Conservation (phyloP, 2,797 vertebrate species). For the Picus viridis region DNA sequence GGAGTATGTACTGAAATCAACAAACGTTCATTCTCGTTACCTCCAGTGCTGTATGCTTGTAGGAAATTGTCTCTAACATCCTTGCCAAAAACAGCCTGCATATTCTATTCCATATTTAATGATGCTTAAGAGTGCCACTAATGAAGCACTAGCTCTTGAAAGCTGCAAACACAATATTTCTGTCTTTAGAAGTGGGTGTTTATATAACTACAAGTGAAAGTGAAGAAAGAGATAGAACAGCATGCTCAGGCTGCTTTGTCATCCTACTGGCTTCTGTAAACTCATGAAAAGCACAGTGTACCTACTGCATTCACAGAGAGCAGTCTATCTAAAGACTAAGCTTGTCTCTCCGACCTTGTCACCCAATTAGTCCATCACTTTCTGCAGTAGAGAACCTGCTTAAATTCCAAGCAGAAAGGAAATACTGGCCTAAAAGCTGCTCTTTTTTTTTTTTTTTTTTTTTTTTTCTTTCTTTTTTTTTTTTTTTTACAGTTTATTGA, state of each 20-base stretch:
- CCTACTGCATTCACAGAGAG: rapidly evolving
- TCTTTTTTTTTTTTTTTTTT: background rate
- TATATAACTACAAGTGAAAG: background rate
- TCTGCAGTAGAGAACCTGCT: background rate
- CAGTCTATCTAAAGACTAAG: background rate
- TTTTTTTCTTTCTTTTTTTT: background rate
- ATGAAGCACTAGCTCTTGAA: background rate
- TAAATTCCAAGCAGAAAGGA: background rate
- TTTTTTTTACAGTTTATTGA: background rate
- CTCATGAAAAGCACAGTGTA: background rate
- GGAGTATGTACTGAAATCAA: background rate
- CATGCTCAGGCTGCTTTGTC: background rate
- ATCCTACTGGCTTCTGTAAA: background rate
- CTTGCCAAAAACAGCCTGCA: background rate
- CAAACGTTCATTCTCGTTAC: background rate
- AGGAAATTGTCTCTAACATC: background rate
- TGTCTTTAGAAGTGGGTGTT: background rate
- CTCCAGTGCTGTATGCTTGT: background rate
- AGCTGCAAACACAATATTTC: background rate
- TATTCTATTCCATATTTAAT: background rate
- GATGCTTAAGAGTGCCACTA: background rate
- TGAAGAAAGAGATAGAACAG: background rate
- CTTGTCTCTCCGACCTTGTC: background rate
- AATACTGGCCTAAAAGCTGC: background rate
- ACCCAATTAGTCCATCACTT: background rate